These are phyloP conservation scores for Amiota mariae DNA, from an alignment of 2,888 invertebrate genomes.

Conservation along the genomic window DNA sequence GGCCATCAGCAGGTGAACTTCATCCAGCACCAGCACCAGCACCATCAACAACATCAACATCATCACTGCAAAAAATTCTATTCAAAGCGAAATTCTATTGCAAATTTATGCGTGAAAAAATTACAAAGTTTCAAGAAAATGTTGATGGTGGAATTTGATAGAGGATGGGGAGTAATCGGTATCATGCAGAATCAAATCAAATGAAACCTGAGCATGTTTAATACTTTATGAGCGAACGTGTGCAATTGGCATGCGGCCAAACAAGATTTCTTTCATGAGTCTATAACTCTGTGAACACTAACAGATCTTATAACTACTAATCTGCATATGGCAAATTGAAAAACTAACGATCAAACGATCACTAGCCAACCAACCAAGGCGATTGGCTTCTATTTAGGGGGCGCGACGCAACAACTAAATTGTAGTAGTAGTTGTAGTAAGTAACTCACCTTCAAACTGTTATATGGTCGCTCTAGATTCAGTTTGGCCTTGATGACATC, in stretches of 20 bases:
- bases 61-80: neutral
- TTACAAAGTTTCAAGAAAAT: constrained; percentile 12
- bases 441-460: constrained; percentile 80
- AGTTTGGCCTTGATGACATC: constrained; percentile 75
- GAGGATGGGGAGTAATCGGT: neutral
- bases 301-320: neutral
- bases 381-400: neutral
- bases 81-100: constrained; percentile 36
- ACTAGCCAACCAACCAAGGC: neutral
- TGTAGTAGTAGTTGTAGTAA: neutral
- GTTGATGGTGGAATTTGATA: neutral
- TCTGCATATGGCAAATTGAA: constrained; percentile 19
- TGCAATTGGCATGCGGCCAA: constrained; percentile 38
- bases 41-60: neutral
- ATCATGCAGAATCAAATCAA: neutral
- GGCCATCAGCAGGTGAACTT: constrained; percentile 39
- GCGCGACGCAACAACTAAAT: neutral
- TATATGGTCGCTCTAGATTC: constrained; percentile 83
- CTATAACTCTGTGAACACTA: neutral
- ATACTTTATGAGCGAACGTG: constrained; percentile 12
- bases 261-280: constrained; percentile 33
- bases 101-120: constrained; percentile 52
- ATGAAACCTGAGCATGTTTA: neutral
- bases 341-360: neutral
- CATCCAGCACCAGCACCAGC: neutral